phyloP scores from a whole-genome alignment of 2,113 vertebrate species.

The Xenopus tropicalis region DNA sequence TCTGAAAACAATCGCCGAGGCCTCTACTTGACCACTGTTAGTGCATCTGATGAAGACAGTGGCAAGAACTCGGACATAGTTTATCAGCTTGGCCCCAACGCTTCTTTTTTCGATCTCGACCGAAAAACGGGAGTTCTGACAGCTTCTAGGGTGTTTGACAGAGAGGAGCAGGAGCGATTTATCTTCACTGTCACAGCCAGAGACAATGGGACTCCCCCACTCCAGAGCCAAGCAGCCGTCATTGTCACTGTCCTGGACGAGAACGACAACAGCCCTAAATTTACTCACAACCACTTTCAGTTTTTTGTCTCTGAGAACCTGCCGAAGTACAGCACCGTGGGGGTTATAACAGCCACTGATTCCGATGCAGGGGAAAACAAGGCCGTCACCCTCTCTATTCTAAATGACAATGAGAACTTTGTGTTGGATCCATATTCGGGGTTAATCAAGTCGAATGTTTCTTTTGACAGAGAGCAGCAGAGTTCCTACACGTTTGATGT shows the following conservation, averaged over 20 bases:
- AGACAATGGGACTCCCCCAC: slow-evolving; percentile 94
- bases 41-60: slow-evolving; percentile 95
- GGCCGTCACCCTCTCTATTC: slow-evolving; percentile 89
- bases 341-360: slow-evolving; percentile 96
- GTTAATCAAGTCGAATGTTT: slow-evolving; percentile 97
- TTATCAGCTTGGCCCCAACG: slow-evolving; percentile 96
- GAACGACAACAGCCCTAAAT: slow-evolving; percentile 98
- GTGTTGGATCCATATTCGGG: slow-evolving; percentile 92
- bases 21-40: slow-evolving; percentile 94
- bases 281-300: slow-evolving; percentile 98
- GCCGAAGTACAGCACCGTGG: slow-evolving; percentile 95
- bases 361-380: slow-evolving; percentile 94
- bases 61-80: slow-evolving; percentile 97
- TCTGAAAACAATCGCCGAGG: slow-evolving; percentile 93
- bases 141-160: slow-evolving; percentile 93
- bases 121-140: slow-evolving; percentile 95
- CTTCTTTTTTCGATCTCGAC: slow-evolving; percentile 97
- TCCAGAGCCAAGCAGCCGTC: slow-evolving; percentile 93
- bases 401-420: slow-evolving; percentile 96
- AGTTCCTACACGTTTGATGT: slow-evolving; percentile 98
- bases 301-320: slow-evolving; percentile 98
- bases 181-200: slow-evolving; percentile 94
- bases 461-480: slow-evolving; percentile 95
- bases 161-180: slow-evolving; percentile 96
- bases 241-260: slow-evolving; percentile 95